Base-by-base conservation (phyloP, 2,888 invertebrate species). In the Leptura quadrifasciata region DNA sequence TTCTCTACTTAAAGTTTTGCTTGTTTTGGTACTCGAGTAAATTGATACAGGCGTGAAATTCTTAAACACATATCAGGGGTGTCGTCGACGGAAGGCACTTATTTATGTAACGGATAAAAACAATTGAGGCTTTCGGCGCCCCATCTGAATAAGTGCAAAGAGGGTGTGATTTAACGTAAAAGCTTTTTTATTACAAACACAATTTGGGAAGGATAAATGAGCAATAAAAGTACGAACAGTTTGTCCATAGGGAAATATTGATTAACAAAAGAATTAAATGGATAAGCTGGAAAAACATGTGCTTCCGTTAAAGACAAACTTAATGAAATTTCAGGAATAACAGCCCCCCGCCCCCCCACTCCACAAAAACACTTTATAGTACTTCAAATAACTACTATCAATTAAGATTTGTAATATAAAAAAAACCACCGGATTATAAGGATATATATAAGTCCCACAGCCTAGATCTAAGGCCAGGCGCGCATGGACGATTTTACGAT, bases 1-100 rank as follows among this genome's bases (percentile, higher is more conserved):
- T 68, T 55, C 18, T 68, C 67, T 69, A 69, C 57, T 69, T 58
- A 69, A 69, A 69, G 58, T 18, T 58, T 57, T 55, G 69, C 58
- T 69, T 60, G 24, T 71, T 69, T 71, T 61, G 54, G 52, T 60
- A 17, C 52, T 61, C 18, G n/a, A 20, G 69, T 69, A 58, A 69
- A 58, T 52, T 52, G 54, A 65, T 24, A 69, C 35, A n/a, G 58
- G 58, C 27, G 52, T 24, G 57, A 20, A 69, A 27, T 10, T 58
- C 27, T 57, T 24, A 35, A 60, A 18, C 12, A 15, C 2, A 4
- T 55, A 68, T 57, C 58, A 17, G 35, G 39, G 21, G 20, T 69
- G 69, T 69, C 69, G 31, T 35, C 35, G 54, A 24, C 31, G 15
- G 21, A 24, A 24, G n/a, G 24, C 17, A n/a, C 35, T 18, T 63